phyloP scores from a whole-genome alignment of 2,113 vertebrate species.

The Catharus minimus region DNA sequence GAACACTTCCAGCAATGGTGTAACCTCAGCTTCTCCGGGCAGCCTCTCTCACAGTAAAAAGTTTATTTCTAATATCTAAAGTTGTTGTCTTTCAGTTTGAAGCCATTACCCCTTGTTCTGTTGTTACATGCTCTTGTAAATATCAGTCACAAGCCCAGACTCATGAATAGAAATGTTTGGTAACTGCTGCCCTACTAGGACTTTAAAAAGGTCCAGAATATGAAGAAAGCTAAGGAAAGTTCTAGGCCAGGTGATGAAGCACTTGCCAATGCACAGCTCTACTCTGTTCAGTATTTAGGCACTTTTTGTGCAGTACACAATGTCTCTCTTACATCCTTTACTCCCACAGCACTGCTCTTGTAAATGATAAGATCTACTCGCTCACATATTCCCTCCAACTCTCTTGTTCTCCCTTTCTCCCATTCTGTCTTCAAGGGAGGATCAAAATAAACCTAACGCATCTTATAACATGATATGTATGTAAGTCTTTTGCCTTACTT shows the following conservation, averaged over 20 bases:
- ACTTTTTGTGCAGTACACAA: background rate
- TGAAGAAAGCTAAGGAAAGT: background rate
- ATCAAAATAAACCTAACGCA: background rate
- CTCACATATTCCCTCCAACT: background rate
- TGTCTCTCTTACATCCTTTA: background rate
- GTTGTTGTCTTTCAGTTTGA: background rate
- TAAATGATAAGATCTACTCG: background rate
- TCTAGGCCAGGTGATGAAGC: background rate
- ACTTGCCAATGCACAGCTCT: background rate
- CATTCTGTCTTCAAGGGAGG: background rate
- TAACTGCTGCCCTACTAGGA: background rate
- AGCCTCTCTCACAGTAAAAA: background rate
- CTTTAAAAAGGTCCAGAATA: background rate
- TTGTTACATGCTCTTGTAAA: background rate
- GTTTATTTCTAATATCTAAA: background rate
- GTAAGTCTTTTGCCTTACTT: background rate
- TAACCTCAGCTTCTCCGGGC: background rate
- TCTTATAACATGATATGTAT: background rate
- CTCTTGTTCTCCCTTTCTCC: background rate
- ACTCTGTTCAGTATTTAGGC: background rate
- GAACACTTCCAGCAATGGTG: background rate
- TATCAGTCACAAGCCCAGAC: background rate
- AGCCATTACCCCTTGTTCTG: background rate
- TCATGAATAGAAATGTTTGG: background rate
- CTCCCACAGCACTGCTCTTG: background rate